These are phyloP conservation scores for Rhabditophanes sp. DNA, from an alignment of 2,888 invertebrate species.

Conservation along the genomic window DNA sequence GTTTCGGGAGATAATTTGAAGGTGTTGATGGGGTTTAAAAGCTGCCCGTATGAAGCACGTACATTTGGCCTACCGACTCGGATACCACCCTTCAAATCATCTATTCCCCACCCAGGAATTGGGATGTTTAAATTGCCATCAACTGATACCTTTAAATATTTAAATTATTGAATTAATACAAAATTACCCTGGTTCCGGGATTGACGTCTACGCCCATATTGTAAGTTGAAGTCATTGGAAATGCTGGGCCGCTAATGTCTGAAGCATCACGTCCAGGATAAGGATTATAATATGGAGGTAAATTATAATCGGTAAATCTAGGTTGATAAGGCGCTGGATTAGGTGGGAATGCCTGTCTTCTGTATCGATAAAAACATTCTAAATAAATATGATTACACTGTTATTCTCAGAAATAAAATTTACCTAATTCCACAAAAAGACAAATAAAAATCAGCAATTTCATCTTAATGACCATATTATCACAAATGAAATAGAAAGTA, in stretches of 20 bases:
- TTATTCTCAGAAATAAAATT: no score
- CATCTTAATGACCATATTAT: no score
- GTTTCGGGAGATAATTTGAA: conserved; percentile 28
- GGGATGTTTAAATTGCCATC: conserved; percentile 29
- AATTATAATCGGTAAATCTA: conserved; percentile 27
- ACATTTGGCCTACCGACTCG: conserved; percentile 26
- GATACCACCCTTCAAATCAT: conserved; percentile 33
- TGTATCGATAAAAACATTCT: no score
- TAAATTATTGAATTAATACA: not conserved
- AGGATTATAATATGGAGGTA: conserved; percentile 33
- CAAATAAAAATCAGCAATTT: no score
- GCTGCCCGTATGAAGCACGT: conserved; percentile 24
- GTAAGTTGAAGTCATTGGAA: conserved; percentile 30
- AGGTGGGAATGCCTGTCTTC: conserved; percentile 25
- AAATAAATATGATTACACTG: no score
- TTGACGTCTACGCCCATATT: conserved; percentile 32
- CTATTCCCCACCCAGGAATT: conserved; percentile 28
- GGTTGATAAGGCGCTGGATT: conserved; percentile 30
- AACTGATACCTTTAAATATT: conserved; percentile 13
- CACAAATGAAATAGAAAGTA: no score
- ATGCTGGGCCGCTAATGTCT: conserved; percentile 24
- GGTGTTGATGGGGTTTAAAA: conserved; percentile 25
- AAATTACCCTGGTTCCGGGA: conserved; percentile 26
- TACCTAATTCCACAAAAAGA: no score
- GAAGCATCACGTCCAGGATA: conserved; percentile 33